Evolutionary conservation across 2,113 vertebrate genomes (phyloP).

Genomic region (Zapornia atra): DNA sequence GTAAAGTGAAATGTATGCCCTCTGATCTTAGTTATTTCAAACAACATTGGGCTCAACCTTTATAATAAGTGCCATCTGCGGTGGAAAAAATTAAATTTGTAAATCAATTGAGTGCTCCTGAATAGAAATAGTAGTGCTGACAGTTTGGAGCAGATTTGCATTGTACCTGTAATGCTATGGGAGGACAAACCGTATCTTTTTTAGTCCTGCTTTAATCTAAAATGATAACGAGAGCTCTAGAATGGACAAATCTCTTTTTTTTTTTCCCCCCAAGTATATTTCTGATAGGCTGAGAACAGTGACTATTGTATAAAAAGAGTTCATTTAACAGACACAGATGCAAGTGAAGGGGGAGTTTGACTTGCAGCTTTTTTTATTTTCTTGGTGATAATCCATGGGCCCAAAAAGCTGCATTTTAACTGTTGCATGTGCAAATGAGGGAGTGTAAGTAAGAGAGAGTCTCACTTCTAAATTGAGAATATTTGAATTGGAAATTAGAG

Average conservation of each 20-base stretch:
- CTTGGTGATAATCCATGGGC: background rate
- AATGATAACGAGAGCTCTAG: background rate
- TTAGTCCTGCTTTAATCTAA: background rate
- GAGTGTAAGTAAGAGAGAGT: background rate
- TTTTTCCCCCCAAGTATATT: background rate
- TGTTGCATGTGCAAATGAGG: constrained; percentile 14
- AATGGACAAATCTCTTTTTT: background rate
- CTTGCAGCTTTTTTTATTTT: background rate
- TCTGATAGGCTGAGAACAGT: background rate
- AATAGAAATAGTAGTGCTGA: background rate
- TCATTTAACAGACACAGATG: background rate
- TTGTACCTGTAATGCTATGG: background rate
- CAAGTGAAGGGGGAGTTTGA: background rate
- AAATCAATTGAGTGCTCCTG: background rate
- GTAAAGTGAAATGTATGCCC: background rate
- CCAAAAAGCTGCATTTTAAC: background rate
- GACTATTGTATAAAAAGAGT: background rate
- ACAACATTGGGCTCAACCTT: background rate
- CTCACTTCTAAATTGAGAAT: background rate
- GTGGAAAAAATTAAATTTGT: background rate
- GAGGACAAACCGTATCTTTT: background rate
- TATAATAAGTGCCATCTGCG: background rate
- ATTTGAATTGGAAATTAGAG: constrained; percentile 35
- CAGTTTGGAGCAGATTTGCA: background rate
- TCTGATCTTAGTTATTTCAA: constrained; percentile 3